A percentile compares a stretch with the other conserved stretches of the same genome.
Conservation (phyloP, 2,888 invertebrate species). For the Caenorhabditis sp. region DNA sequence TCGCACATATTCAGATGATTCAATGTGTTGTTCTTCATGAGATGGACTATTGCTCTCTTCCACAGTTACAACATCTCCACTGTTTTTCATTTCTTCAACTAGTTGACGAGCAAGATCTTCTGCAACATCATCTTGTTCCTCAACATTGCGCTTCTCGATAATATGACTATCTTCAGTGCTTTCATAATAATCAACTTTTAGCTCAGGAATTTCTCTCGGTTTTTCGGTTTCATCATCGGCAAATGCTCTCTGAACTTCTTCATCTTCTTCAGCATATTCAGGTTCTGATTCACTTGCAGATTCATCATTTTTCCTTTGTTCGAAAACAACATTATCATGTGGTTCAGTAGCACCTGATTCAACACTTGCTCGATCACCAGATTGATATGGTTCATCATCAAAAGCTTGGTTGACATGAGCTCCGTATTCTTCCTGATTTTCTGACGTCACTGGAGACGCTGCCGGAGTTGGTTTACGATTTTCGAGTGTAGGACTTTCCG, state of each 20-base stretch:
- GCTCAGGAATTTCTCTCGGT: slow-evolving; percentile 3
- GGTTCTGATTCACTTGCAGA: slow-evolving; percentile 36
- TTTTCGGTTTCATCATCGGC: slow-evolving; percentile 9
- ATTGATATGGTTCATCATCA: background rate
- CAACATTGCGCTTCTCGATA: background rate
- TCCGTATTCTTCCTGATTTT: slow-evolving; percentile 8
- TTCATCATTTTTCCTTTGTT: slow-evolving; percentile 10
- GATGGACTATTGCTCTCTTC: background rate
- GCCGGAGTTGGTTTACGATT: background rate
- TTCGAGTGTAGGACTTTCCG: background rate
- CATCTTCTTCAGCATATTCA: slow-evolving; percentile 43
- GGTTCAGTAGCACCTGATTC: slow-evolving; percentile 9
- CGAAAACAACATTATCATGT: slow-evolving; percentile 3
- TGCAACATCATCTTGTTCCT: background rate
- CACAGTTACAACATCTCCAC: background rate
- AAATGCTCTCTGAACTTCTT: slow-evolving; percentile 2
- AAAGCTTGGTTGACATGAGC: background rate
- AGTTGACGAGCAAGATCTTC: background rate
- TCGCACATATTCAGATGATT: background rate
- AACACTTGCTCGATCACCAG: background rate
- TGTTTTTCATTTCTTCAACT: background rate
- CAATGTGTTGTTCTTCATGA: background rate
- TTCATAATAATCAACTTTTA: slow-evolving; percentile 1
- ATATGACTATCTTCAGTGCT: background rate
- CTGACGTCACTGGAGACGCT: background rate